Evolutionary conservation across 1,140 invertebrate species (phyloP).

Genomic region (Oedothorax gibbosus): DNA sequence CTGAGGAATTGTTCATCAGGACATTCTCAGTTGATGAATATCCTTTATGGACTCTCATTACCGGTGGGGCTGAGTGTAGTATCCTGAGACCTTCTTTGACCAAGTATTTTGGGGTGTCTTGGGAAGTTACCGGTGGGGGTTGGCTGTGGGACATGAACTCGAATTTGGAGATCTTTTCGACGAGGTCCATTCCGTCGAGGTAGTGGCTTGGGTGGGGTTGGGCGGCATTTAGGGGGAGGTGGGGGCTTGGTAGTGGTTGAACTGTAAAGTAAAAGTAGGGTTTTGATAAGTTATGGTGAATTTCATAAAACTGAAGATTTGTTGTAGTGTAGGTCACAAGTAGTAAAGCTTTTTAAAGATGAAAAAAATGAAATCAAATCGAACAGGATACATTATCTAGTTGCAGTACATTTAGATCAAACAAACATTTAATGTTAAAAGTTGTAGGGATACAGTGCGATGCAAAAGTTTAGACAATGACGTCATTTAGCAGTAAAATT

Average conservation of each 20-base stretch:
- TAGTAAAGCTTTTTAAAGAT: no score
- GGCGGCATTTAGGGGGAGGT: background rate
- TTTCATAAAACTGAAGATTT: background rate
- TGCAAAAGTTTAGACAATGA: no score
- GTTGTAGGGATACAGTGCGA: no score
- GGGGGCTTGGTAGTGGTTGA: conserved; percentile 25
- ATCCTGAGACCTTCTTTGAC: conserved; percentile 61
- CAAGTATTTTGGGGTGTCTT: conserved; percentile 61
- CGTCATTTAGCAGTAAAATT: no score
- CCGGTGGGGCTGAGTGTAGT: conserved; percentile 45
- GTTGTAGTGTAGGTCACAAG: no score
- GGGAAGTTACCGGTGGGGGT: conserved; percentile 52
- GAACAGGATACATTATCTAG: no score
- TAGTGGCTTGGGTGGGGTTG: conserved; percentile 5
- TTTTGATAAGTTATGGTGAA: background rate
- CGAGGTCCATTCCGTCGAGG: conserved; percentile 66
- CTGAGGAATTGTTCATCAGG: conserved; percentile 35
- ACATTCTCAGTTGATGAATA: conserved; percentile 33
- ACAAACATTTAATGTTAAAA: no score
- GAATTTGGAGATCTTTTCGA: conserved; percentile 66
- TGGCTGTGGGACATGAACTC: conserved; percentile 64
- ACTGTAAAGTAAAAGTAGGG: conserved; percentile 15
- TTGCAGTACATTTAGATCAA: no score
- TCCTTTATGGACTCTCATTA: conserved; percentile 41
- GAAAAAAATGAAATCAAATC: no score